Base-by-base conservation (phyloP, 1,140 invertebrate genomes). In the Drosophila pectinifera region DNA sequence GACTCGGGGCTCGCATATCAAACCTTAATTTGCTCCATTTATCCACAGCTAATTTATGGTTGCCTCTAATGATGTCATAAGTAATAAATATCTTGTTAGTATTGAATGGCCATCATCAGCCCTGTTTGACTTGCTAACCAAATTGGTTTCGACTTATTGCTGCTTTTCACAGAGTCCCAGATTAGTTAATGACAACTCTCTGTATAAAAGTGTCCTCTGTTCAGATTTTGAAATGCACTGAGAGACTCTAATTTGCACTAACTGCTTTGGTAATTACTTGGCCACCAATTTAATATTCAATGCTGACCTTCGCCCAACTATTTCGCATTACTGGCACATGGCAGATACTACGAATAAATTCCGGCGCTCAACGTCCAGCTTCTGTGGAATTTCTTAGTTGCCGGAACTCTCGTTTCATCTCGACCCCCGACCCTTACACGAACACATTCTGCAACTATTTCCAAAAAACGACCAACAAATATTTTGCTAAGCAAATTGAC, bases 401-500 rank as follows among this genome's bases (percentile, higher is more conserved):
- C 39, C 20, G 36, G 36, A 55, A 28, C 43, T 59, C n/a, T 18
- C 7, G 11, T 18, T 26, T 14, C 14, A 2, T 8, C n/a, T 14
- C 4, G 4, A 7, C 22, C 22, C 16, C 26, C n/a, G 26, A 8
- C 36, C 1, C 13, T 22, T 22, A 57, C 39, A 34, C 16, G 51
- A 24, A 22, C 39, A 18, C 22, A 43, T 41, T 53, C 57, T 43
- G 20, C 39, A 72, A 59, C 46, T 57, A 55, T 54, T 58, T 56
- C 45, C 58, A 31, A 42, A 67, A 16, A 59, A 63, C 13, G 34
- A 42, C 57, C 69, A 56, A 36, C 56, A 79, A 80, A 76, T 75
- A 70, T 76, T 80, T 69, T 57, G 43, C 43, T 45, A 58, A 76
- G 54, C 65, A 62, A 80, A 72, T 72, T 67, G 78, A 58, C 59